These are phyloP conservation scores for Enteromius argenteus DNA, from an alignment of 2,797 vertebrate species.

Conservation along the genomic window DNA sequence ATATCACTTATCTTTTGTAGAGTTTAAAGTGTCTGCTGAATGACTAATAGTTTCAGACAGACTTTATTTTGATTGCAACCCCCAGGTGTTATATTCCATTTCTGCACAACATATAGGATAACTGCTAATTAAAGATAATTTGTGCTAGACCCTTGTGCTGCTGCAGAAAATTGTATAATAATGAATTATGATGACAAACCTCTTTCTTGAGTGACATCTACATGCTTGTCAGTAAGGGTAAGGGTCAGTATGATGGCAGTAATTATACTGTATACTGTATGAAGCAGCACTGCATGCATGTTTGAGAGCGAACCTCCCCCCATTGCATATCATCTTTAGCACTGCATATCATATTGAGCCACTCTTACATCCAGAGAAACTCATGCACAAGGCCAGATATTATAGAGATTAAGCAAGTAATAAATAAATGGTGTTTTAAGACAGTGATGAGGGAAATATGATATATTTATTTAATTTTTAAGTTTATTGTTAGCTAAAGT, in stretches of 20 bases:
- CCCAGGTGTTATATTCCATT: neutral
- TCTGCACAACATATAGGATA: neutral
- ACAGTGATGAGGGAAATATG: neutral
- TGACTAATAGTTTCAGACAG: neutral
- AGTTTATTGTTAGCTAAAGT: neutral
- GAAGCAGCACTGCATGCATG: neutral
- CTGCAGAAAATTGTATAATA: too few species aligned
- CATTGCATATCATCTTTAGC: neutral
- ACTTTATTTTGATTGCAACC: neutral
- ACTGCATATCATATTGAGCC: neutral
- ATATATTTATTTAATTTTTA: neutral
- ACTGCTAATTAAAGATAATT: neutral
- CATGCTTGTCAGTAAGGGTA: constrained; percentile 11
- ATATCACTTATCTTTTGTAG: neutral
- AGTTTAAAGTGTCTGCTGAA: neutral
- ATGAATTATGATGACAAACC: constrained; percentile 5
- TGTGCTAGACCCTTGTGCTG: neutral
- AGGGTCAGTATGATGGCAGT: constrained; percentile 11
- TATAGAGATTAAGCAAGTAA: neutral
- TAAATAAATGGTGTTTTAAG: neutral
- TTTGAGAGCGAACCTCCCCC: neutral
- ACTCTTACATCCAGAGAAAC: neutral
- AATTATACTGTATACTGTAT: constrained; percentile 1
- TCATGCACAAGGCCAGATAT: neutral
- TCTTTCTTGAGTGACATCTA: constrained; percentile 48